Percentiles rank a stretch among this genome's conserved stretches.
Conservation (phyloP, 23 tunicate species). For the Trididemnum miniatum region DNA sequence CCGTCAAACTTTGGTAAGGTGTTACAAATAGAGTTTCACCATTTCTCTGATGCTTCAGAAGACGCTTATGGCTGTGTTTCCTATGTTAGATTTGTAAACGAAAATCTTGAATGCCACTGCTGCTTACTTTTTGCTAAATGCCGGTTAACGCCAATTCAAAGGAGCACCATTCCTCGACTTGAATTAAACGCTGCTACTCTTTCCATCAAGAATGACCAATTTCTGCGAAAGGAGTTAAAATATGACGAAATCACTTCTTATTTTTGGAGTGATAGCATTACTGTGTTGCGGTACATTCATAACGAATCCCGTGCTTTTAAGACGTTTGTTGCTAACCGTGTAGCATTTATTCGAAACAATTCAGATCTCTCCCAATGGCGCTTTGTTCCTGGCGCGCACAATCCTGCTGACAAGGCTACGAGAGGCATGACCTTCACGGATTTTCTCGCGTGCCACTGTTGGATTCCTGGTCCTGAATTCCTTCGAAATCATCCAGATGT, state of each 20-base stretch:
- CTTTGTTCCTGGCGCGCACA: conserved; percentile 22
- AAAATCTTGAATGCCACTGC: conserved; percentile 13
- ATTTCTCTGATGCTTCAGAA: no score
- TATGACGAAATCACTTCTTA: background rate
- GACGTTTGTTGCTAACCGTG: conserved; percentile 56
- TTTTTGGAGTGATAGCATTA: conserved; percentile 51
- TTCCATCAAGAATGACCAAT: conserved; percentile 5
- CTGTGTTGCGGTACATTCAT: conserved; percentile 42
- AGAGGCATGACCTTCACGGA: no score
- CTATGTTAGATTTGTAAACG: conserved; percentile 26
- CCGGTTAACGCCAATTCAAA: conserved; percentile 39
- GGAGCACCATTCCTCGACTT: conserved; percentile 29
- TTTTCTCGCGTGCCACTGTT: no score
- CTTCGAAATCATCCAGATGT: no score
- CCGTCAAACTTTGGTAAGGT: no score
- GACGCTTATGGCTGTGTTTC: no score
- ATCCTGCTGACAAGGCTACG: conserved; percentile 33
- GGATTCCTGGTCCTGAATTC: no score
- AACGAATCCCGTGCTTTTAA: conserved; percentile 27
- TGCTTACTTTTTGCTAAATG: conserved; percentile 35
- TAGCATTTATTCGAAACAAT: background rate
- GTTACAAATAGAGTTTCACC: no score
- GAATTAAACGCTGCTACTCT: conserved; percentile 43
- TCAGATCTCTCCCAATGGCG: conserved; percentile 28
- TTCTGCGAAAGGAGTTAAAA: conserved; percentile 38